These are phyloP conservation scores for Neotoxoptera formosana DNA, from an alignment of 1,140 invertebrate genomes.

Conservation along the genomic window DNA sequence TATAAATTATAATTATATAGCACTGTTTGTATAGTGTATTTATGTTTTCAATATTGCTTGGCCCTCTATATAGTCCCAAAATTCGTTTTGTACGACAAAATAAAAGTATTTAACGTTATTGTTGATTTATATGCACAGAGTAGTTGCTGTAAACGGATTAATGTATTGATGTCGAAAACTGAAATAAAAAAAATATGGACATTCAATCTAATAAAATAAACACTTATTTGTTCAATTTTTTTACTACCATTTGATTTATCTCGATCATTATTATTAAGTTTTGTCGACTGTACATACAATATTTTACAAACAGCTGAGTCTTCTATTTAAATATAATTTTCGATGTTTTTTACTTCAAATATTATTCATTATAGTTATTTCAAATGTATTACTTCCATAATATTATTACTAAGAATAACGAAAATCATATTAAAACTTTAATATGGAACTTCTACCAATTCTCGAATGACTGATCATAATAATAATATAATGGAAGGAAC, in stretches of 20 bases:
- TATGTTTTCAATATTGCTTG: neutral
- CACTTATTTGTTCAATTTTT: neutral
- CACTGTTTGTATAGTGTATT: neutral
- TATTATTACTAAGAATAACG: too few relatives aligned
- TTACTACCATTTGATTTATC: neutral
- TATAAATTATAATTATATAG: too few relatives aligned
- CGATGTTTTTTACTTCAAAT: neutral
- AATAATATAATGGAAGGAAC: too few relatives aligned
- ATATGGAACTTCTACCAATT: too few relatives aligned
- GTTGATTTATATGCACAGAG: neutral
- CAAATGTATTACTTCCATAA: too few relatives aligned
- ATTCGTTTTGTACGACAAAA: neutral
- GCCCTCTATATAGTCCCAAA: too few relatives aligned
- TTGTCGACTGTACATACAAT: too few relatives aligned
- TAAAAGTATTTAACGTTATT: neutral
- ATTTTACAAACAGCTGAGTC: neutral
- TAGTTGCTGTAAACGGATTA: neutral
- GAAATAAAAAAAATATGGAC: neutral
- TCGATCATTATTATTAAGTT: neutral
- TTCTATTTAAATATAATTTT: neutral
- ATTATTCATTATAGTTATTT: too few relatives aligned
- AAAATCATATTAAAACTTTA: too few relatives aligned
- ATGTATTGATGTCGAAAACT: neutral
- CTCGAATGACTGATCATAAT: too few relatives aligned
- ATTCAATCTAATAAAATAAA: too few relatives aligned